Base-by-base conservation (phyloP, 1,140 invertebrate genomes). In the Ceratosolen solmsi region DNA sequence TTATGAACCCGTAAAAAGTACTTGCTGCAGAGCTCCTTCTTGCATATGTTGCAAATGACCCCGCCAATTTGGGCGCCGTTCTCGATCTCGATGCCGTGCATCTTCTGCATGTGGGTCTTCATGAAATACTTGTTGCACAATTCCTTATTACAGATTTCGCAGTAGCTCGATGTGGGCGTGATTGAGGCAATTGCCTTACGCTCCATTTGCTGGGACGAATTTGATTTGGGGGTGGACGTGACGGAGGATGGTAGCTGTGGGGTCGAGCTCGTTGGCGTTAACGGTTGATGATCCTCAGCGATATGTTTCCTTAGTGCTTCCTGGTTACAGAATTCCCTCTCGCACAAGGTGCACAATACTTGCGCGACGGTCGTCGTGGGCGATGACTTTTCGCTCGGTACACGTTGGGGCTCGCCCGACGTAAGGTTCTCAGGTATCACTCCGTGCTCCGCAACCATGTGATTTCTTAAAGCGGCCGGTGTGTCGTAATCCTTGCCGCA, bases 61-160 rank as follows among this genome's bases (percentile, higher is more conserved):
- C 97, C 97, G 9, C 97, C 97, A 22, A 98, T 95, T 88, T 97
- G 96, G 0, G 96, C 95, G 0, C 96, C 96, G 87, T 96, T 96
- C 90, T 98, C 97, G 58, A 99, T 96, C 87, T 98, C 97, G 80
- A 99, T 98, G 22, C 98, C 98, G 90, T 99, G 99, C 96, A 99
- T 99, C 89, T 99, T 96, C 86, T 99, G 96, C 97, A 99, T 99
- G 92, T 99, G 99, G 0, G 98, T 99, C 89, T 99, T 98, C 95
- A 99, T 98, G 89, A 99, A 99, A 88, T 99, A 99, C 90, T 99
- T 99, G 92, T 99, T 99, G 92, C 99, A 99, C 49, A 99, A 91
- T 90, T 99, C 98, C 92, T 99, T 99, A 91, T 99, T 99, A 91
- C 99, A 99, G 81, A 99, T 98, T 89, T 99, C 98, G 91, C 99